A percentile compares a stretch with the other conserved stretches of the same genome.
Conservation (phyloP, 2,888 invertebrate species). For the Boloria euphrosyne region DNA sequence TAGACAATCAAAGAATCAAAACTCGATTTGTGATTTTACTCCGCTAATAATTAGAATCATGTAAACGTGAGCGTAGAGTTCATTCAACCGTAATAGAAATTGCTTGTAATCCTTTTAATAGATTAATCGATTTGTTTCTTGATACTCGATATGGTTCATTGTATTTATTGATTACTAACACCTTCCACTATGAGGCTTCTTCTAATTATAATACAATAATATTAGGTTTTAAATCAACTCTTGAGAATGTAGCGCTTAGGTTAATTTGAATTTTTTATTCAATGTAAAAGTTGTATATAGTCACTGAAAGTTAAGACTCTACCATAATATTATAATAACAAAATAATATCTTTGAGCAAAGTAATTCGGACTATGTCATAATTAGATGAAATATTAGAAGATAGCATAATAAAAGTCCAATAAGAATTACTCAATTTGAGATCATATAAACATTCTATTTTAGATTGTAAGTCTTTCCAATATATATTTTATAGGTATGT, state of each 20-base stretch:
- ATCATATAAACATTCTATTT: no score
- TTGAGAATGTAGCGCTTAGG: neutral
- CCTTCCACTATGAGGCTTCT: constrained; percentile 7
- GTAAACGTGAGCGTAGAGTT: constrained; percentile 11
- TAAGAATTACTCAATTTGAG: no score
- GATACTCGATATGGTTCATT: constrained; percentile 18
- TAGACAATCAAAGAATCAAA: constrained; percentile 54
- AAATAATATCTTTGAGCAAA: no score
- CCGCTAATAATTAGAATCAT: neutral
- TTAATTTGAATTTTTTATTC: no score
- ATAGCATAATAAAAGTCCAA: no score
- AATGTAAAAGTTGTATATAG: no score
- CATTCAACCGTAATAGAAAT: neutral
- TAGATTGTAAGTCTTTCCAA: no score
- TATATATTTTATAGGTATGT: no score
- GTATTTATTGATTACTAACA: constrained; percentile 13
- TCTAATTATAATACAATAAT: neutral
- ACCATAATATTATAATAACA: no score
- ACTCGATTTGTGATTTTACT: constrained; percentile 38
- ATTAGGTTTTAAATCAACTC: neutral
- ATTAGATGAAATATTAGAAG: no score
- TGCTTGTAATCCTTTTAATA: constrained; percentile 10
- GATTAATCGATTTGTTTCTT: constrained; percentile 12
- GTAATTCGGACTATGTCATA: no score
- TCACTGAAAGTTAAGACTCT: no score